Evolutionary conservation across 2,888 invertebrate genomes (phyloP).

Genomic region (Sipha maydis): DNA sequence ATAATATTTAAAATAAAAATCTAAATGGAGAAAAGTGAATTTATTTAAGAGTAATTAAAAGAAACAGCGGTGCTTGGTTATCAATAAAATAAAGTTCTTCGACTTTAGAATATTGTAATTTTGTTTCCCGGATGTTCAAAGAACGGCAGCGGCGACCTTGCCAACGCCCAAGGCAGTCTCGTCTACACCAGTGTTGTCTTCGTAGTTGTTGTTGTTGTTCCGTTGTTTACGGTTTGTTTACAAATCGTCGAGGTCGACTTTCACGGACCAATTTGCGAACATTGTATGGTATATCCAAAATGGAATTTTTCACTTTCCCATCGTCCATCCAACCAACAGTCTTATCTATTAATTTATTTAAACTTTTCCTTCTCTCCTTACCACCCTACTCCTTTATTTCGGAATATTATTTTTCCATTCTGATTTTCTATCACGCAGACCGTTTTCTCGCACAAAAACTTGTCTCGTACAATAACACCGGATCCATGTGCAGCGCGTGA

Average conservation of each 20-base stretch:
- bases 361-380: background rate
- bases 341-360: too few species aligned
- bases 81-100: background rate
- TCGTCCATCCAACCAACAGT: background rate
- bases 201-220: slow-evolving; percentile 47
- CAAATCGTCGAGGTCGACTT: slow-evolving; percentile 50
- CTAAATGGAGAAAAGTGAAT: too few species aligned
- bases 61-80: too few species aligned
- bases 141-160: slow-evolving; percentile 51
- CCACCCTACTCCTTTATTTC: background rate
- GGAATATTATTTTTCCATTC: background rate
- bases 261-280: slow-evolving; percentile 16
- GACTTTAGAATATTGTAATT: background rate
- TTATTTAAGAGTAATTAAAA: background rate
- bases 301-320: slow-evolving; percentile 27
- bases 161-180: slow-evolving; percentile 61
- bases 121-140: slow-evolving; percentile 34
- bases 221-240: slow-evolving; percentile 59
- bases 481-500: background rate
- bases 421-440: background rate
- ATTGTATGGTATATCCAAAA: background rate
- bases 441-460: slow-evolving; percentile 47
- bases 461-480: slow-evolving; percentile 49
- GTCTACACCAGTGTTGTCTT: background rate
- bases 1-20: too few species aligned